Evolutionary conservation across 2,113 vertebrate genomes (phyloP), one percentile per base, ranked within the genome.

Genomic region (Sander vitreus): DNA sequence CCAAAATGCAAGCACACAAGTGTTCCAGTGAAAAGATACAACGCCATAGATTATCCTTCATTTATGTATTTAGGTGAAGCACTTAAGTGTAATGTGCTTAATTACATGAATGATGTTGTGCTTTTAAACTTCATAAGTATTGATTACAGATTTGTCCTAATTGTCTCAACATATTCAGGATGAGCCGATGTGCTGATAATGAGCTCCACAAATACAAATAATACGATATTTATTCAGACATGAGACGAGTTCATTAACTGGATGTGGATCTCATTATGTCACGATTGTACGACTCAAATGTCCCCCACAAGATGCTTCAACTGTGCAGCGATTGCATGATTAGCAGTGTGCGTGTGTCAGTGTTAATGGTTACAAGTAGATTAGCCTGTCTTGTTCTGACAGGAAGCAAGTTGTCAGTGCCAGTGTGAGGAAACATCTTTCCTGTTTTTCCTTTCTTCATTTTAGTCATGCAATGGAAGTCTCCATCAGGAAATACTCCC

Each of bases 201-300:
- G 64, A 80, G 59, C 58, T 69, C 14, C n/a, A 6, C 53, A 21
- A 70, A 47, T 1, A 51, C n/a, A 65, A 21, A 76, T 53, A 69
- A 43, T 53, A 53, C 53, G 54, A 62, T 15, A 16, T 27, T 43
- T 0, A 43, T 43, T 11, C 39, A 36, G 36, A 59, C 33, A 18
- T 27, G n/a, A 8, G 14, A 14, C 8, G 10, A 27, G 48, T 45
- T 74, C 13, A 36, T 78, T 78, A 53, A 33, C 30, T 69, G 57
- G 48, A 78, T 23, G 74, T 7, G 9, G n/a, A 39, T 65, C 67
- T 83, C 71, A 71, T 75, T 48, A 65, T 39, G 27, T 30, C 21
- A 30, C 53, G 4, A 72, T 54, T 21, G 68, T 47, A 2, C 4
- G 0, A 4, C 25, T 63, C 62, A 27, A 12, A 59, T 25, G 51